phyloP scores from a whole-genome alignment of 2,888 invertebrate species.

The Andricus curvator region DNA sequence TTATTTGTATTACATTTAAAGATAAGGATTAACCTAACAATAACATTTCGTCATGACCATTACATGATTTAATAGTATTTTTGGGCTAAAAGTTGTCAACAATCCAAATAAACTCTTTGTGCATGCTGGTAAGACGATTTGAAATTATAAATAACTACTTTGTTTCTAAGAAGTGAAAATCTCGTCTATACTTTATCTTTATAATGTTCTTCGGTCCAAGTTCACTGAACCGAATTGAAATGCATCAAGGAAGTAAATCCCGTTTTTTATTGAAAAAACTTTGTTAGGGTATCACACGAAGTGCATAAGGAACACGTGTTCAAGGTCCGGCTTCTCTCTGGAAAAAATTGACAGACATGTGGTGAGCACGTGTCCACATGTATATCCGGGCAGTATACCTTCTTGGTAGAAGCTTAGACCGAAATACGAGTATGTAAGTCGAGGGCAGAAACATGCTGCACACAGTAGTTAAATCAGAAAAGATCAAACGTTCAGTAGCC shows the following conservation, averaged over 20 bases:
- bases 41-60: no score
- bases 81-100: no score
- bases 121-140: no score
- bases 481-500: slow-evolving; percentile 28
- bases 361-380: slow-evolving; percentile 61
- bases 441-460: background rate
- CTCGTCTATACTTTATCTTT: background rate
- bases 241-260: slow-evolving; percentile 18
- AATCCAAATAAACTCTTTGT: no score
- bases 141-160: no score
- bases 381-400: slow-evolving; percentile 53
- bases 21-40: no score
- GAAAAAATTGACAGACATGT: slow-evolving; percentile 54
- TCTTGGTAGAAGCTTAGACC: slow-evolving; percentile 52
- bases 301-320: slow-evolving; percentile 36
- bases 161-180: no score
- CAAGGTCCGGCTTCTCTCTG: slow-evolving; percentile 24
- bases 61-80: no score
- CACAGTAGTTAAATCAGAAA: background rate
- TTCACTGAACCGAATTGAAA: slow-evolving; percentile 1
- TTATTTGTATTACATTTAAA: no score
- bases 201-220: background rate
- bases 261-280: slow-evolving; percentile 21
- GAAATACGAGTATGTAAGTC: slow-evolving; percentile 56
- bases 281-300: slow-evolving; percentile 30